Conservation (phyloP, 1,140 invertebrate genomes). For the Calephelis nemesis region DNA sequence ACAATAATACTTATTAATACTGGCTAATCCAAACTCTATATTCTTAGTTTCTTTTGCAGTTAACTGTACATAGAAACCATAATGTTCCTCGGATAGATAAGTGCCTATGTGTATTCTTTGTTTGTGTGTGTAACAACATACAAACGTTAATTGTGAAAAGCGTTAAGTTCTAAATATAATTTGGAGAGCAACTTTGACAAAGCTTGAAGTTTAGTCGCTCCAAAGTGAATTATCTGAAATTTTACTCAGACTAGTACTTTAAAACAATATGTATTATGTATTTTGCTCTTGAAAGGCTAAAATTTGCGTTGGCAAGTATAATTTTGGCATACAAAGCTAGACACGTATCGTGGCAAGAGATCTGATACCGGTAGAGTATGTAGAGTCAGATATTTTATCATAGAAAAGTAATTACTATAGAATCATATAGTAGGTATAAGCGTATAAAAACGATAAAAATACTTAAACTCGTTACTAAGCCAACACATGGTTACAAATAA, state of each 20-base stretch:
- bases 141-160: neutral
- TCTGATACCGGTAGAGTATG: slow-evolving; percentile 1
- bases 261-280: neutral
- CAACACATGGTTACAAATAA: slow-evolving; percentile 21
- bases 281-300: slow-evolving; percentile 20
- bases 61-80: neutral
- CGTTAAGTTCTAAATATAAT: neutral
- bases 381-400: slow-evolving; percentile 10
- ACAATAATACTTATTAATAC: neutral
- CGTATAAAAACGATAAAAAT: neutral
- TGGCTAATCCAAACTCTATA: neutral
- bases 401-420: slow-evolving; percentile 1
- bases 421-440: neutral
- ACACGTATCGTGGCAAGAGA: slow-evolving; percentile 41
- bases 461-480: neutral
- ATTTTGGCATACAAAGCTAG: slow-evolving; percentile 28
- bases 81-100: neutral
- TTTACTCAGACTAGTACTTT: neutral
- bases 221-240: neutral
- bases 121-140: neutral
- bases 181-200: neutral
- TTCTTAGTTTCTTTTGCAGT: neutral
- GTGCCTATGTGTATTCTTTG: neutral
- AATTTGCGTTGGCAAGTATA: slow-evolving; percentile 30
- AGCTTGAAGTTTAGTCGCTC: neutral